Percentiles rank a stretch among this genome's conserved stretches.
These are phyloP conservation scores for Ypsolopha scabrella DNA, from an alignment of 2,888 invertebrate genomes.

Conservation along the genomic window DNA sequence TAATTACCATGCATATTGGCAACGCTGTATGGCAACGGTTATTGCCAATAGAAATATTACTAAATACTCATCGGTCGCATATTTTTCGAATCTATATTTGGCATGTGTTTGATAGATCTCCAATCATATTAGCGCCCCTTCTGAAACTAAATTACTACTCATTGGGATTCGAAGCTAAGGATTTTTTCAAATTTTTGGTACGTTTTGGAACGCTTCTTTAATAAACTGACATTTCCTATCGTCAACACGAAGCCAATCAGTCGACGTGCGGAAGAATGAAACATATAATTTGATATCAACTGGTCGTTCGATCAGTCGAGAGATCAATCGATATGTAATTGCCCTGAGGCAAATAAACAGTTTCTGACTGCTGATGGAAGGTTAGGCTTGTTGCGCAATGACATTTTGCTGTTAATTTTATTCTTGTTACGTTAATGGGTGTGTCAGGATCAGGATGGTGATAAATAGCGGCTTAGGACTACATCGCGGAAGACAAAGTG, in stretches of 20 bases:
- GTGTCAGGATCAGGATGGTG: background rate
- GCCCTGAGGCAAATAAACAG: conserved; percentile 29
- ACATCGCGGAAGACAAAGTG: background rate
- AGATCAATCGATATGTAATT: conserved; percentile 31
- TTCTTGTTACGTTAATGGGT: conserved; percentile 1
- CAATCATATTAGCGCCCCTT: no score
- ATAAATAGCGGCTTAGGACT: background rate
- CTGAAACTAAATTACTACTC: no score
- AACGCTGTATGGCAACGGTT: no score
- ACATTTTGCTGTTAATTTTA: conserved; percentile 4
- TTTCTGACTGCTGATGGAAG: conserved; percentile 32
- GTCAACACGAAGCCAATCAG: conserved; percentile 42
- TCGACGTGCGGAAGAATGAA: conserved; percentile 37
- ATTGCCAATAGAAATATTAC: no score
- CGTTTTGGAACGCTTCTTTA: conserved; percentile 10
- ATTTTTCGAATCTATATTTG: no score
- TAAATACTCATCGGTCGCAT: no score
- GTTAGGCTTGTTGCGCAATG: conserved; percentile 20
- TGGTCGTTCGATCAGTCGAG: conserved; percentile 31
- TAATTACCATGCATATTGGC: no score
- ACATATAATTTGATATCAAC: conserved; percentile 45
- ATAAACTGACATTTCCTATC: conserved; percentile 46
- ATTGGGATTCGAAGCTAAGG: no score
- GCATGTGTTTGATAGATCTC: no score
- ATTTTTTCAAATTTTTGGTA: no score